A percentile compares a stretch with the other conserved stretches of the same genome.
Evolutionary conservation across 2,888 invertebrate species (phyloP).

Genomic region (Ormyrus labotus): DNA sequence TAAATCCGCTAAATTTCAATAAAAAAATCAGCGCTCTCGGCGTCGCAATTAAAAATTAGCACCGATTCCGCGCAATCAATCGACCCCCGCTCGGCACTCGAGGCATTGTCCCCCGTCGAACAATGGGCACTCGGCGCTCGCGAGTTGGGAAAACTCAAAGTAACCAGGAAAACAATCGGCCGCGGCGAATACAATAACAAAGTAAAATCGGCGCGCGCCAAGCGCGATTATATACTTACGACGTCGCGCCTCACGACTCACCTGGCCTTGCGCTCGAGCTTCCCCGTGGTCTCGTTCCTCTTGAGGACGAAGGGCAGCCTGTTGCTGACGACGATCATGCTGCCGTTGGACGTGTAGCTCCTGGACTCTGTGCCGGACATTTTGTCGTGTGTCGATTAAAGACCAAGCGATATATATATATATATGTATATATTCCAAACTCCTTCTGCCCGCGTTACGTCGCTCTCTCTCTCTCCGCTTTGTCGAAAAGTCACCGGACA

Average conservation of each 20-base stretch:
- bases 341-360: conserved; percentile 77
- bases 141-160: not conserved
- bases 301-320: conserved; percentile 91
- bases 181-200: not conserved
- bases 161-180: conserved; percentile 9
- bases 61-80: too few relatives aligned
- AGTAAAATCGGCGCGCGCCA: not conserved
- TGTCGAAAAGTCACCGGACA: too few relatives aligned
- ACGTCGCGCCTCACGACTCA: conserved; percentile 73
- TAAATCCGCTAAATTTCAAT: too few relatives aligned
- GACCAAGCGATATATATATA: not conserved
- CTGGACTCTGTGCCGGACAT: conserved; percentile 71
- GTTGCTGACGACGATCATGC: conserved; percentile 94
- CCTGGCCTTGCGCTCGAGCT: conserved; percentile 90
- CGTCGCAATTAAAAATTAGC: too few relatives aligned
- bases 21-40: too few relatives aligned
- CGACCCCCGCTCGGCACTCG: too few relatives aligned
- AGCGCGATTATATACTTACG: too few relatives aligned
- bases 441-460: conserved; percentile 14
- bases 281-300: conserved; percentile 84
- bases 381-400: not conserved
- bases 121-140: too few relatives aligned
- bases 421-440: not conserved
- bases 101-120: too few relatives aligned
- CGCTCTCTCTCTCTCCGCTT: too few relatives aligned